Base-by-base conservation (phyloP, 2,888 invertebrate species). In the Hedya salicella region DNA sequence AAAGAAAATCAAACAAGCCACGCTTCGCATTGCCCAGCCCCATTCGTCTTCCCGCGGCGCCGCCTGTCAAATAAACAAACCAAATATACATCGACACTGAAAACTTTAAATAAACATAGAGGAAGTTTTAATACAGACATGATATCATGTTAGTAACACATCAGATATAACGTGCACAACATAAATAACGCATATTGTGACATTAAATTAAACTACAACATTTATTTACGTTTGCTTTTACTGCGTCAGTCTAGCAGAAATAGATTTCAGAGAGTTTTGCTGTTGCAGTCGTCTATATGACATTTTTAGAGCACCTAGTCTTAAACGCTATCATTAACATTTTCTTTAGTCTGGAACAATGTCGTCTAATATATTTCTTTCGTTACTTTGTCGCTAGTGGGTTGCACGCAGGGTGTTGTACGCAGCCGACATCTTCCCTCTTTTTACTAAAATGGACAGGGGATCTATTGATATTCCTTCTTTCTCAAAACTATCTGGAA, bases 171-270 rank as follows among this genome's bases (percentile, higher is more conserved):
- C 65, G 46, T 50, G 36, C 13, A 21, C 72, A 74, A 75, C 82
- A 80, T 85, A 86, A 86, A 87, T 87, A 83, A 82, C 77, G 60
- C 67, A 73, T 77, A 81, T 77, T 75, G 73, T 80, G 82, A 83
- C 86, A 75, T 79, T 80, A 75, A 74, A 75, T 73, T 48, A 40
- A 49, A 66, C 48, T 61, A 54, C 61, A 61, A 54, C 54, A 54
- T 16, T 40, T 60, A 19, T 30, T 57, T 49, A 30, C 39, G 53
- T 39, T 21, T 8, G 44, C 64, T 6, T 36, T 32, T 57, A 4
- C 56, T 25, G 44, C 64, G 64, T 57, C 64, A 57, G 46, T 25
- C 30, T 25, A 8, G 25, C 14, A 25, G 39, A 59, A 65, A 65
- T 65, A 65, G 39, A 30, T 42, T 61, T 42, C 14, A 44, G 46